Base-by-base conservation (phyloP, 2,113 vertebrate species). In the Xenotilapia caudafasciata region DNA sequence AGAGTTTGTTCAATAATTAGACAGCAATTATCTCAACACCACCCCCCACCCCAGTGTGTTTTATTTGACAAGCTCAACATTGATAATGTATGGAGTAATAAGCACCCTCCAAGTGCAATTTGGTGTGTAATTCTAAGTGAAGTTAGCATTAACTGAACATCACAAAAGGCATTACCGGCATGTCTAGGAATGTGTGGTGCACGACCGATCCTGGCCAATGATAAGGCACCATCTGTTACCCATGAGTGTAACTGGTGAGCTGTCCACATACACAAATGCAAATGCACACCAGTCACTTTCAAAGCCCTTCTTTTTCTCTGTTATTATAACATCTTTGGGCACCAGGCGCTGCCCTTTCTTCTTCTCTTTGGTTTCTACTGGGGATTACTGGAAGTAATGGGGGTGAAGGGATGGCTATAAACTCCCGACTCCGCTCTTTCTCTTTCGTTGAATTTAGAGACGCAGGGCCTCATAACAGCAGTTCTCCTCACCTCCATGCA, bases 221-320 rank as follows among this genome's bases (percentile, higher is more conserved):
- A 96, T 97, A 96, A 96, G 93, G 88, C 92, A 62, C 95, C 96
- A 96, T 96, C 95, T 97, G 96, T 96, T 95, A 79, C 92, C 92
- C 94, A 93, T 94, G 93, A 90, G 91, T 84, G 87, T 93, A 89
- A 88, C 87, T 90, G 90, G 90, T 87, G 86, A 84, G 91, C 87
- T 82, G 92, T 92, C 89, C 90, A 81, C 47, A 21, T 86, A 62
- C 91, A 89, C 90, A 87, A 55, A 93, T 80, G 81, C 94, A 93
- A 82, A 92, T 85, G 87, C 86, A 88, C 84, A 92, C 80, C 80
- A 91, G 86, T 92, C 91, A 91, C 90, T 91, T 90, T 85, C 88
- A 88, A 88, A 90, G 83, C 83, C 85, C 89, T 79, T 89, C 77
- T 92, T 92, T 84, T 90, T 73, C 84, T 92, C 86, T 96, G 95